Evolutionary conservation across 2,113 vertebrate genomes (phyloP).

Genomic region (Promerops cafer): DNA sequence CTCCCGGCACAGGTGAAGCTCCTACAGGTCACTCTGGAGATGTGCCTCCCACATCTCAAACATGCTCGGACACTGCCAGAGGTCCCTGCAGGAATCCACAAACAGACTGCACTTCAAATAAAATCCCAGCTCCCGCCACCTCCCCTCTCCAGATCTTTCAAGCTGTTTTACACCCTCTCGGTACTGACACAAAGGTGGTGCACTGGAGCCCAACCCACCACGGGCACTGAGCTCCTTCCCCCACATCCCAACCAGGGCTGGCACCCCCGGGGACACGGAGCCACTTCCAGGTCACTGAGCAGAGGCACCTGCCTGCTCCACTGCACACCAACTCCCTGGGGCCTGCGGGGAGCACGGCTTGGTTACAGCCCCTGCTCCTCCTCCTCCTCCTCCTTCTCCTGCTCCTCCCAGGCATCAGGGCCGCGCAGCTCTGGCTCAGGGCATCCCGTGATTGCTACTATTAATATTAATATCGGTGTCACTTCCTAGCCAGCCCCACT

Average conservation of each 20-base stretch:
- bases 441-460: fast-evolving
- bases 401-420: background rate
- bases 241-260: background rate
- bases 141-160: background rate
- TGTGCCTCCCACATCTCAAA: fast-evolving
- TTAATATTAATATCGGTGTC: background rate
- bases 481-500: background rate
- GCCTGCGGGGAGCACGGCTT: background rate
- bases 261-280: background rate
- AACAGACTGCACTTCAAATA: background rate
- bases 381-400: background rate
- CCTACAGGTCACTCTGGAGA: background rate
- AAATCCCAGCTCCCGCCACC: background rate
- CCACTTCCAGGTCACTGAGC: background rate
- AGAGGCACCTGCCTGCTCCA: background rate
- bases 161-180: fast-evolving
- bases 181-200: fast-evolving
- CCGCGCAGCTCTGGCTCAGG: fast-evolving
- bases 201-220: background rate
- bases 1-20: background rate
- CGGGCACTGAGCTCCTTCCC: fast-evolving
- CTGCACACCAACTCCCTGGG: background rate
- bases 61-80: fast-evolving
- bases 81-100: background rate
- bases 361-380: background rate